Base-by-base conservation (phyloP, 2,888 invertebrate genomes). In the Opisthograptis luteolata region DNA sequence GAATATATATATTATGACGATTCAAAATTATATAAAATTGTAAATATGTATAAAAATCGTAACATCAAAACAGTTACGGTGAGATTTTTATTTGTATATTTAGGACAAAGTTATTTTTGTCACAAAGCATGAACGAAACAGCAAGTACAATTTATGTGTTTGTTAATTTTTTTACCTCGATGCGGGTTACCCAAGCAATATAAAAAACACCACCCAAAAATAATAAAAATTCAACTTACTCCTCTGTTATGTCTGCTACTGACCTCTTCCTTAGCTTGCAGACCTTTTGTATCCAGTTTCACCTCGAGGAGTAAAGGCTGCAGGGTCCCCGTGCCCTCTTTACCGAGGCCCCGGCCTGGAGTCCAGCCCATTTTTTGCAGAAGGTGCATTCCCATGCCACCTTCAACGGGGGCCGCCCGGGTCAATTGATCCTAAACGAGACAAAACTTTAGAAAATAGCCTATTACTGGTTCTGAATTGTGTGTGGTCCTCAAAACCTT, bases 321-420 rank as follows among this genome's bases (percentile, higher is more conserved):
- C 12, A 97, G 86, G 0, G 95, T 93, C 0, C 99, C 99, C 39
- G 97, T 96, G 74, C 97, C 97, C 75, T 98, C 96, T 79, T 98
- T 98, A 24, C 99, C 99, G 40, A 99, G 92, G 15, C 99, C 99
- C 82, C 97, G 97, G 0, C 99, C 99, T 0, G 98, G 98, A 60
- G 95, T 95, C 99, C 99, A 99, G 31, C 99, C 99, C 99, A 99
- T 99, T 92, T 98, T 99, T 91, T 98, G 97, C 34, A 99, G 92
- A 55, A 99, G 92, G 65, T 96, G 95, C 97, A 98, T 97, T 13
- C 99, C 99, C 95, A 99, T 97, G 7, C 99, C 99, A 43, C 98
- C 96, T 36, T 94, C 95, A 1, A 99, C 95, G 0, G 98, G 98
- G 48, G 96, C 95, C n/a, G 98, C 97, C 7, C 94, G 94, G 59